Conservation (phyloP, 1,140 invertebrate genomes). For the Macrosteles quadrilineatus region DNA sequence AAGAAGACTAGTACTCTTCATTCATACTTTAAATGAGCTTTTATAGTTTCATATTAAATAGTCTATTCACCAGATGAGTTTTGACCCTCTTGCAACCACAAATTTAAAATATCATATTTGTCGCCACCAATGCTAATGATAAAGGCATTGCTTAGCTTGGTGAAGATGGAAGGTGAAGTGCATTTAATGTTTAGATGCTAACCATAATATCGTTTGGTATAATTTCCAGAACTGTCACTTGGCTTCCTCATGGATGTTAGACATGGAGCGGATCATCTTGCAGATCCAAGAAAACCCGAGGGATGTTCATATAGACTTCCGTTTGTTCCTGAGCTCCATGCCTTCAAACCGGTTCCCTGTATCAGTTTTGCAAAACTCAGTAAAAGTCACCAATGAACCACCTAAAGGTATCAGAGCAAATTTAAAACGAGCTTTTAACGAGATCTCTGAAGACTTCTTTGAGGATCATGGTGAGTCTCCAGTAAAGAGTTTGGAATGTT, state of each 20-base stretch:
- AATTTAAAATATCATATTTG: too few relatives aligned
- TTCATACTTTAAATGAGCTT: too few relatives aligned
- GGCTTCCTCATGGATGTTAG: constrained; percentile 87
- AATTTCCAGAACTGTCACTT: constrained; percentile 87
- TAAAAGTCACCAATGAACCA: constrained; percentile 92
- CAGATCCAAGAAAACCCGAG: constrained; percentile 64
- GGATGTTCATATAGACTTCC: constrained; percentile 68
- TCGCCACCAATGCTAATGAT: too few relatives aligned
- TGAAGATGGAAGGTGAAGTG: too few relatives aligned
- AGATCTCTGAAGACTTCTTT: constrained; percentile 77
- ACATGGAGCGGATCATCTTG: constrained; percentile 68
- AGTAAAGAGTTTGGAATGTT: too few relatives aligned
- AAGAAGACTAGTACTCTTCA: too few relatives aligned
- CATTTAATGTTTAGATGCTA: too few relatives aligned
- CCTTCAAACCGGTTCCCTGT: constrained; percentile 84
- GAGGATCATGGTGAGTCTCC: constrained; percentile 69
- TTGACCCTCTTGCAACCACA: too few relatives aligned
- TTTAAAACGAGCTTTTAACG: constrained; percentile 75
- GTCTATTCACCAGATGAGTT: too few relatives aligned
- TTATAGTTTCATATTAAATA: too few relatives aligned
- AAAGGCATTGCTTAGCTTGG: too few relatives aligned
- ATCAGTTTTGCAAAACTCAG: constrained; percentile 85
- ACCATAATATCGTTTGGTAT: too few relatives aligned
- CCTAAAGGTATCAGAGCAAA: constrained; percentile 84
- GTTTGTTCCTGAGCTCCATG: constrained; percentile 88